Base-by-base conservation (phyloP, 2,797 vertebrate species). In the Notoglanidium macrostoma region DNA sequence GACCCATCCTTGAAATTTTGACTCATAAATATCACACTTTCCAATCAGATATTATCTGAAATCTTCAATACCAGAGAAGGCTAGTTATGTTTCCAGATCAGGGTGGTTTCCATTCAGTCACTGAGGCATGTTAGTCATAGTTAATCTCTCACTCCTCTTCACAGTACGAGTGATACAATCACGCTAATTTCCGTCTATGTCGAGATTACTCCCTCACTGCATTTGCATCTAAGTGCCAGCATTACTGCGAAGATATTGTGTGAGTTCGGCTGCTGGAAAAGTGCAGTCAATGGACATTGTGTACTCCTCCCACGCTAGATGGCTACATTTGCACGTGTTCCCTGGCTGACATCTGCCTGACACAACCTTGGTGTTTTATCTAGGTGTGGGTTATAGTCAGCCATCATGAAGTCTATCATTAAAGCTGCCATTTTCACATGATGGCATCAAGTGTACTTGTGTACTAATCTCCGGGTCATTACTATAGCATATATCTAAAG, bases 151-250 rank as follows among this genome's bases (percentile, higher is more conserved):
- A 23, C 68, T 72, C 35, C 26, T 61, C 61, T 89, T 88, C 87
- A 86, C 29, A 65, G 84, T 80, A 32, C 32, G 19, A 49, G 21
- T 61, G 85, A 89, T 91, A 79, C 79, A 81, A 83, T 85, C 88
- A 19, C 19, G 1, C 51, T 90, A 85, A 90, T 92, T 87, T 88
- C 86, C 87, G 72, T 29, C 5, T 88, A 88, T 80, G 89, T 67
- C 65, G 81, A 89, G 87, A 90, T 88, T 86, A 88, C 86, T 35
- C 7, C 54, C 57, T 67, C 49, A 40, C 72, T 86, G 82, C 74
- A 85, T 94, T 92, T 91, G 77, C 88, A 90, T 93, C 67, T 79
- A n/a, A 88, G 49, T 85, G 17, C 51, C 86, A 26, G 59, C 83
- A 46, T 44, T 85, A 83, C 85, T 68, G 80, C 5, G 15, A 74